Percentiles rank a stretch among this genome's conserved stretches.
These are phyloP conservation scores for Nomada fabriciana DNA, from an alignment of 2,888 invertebrate genomes.

Conservation along the genomic window DNA sequence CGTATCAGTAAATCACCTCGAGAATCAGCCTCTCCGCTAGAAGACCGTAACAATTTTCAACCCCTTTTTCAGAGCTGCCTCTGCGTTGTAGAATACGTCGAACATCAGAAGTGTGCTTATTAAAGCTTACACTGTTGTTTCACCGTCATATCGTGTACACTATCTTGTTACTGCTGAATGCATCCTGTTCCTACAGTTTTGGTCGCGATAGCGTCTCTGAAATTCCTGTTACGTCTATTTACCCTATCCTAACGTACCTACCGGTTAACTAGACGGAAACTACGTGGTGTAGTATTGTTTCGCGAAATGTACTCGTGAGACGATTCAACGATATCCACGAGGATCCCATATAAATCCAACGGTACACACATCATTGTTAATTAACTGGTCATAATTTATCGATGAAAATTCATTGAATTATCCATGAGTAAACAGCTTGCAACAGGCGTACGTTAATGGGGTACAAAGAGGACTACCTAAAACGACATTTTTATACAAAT, in stretches of 20 bases:
- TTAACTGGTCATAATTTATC: neutral
- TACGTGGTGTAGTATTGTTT: neutral
- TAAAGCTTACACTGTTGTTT: slow-evolving; percentile 8
- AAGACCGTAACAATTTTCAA: neutral
- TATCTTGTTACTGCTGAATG: slow-evolving; percentile 1
- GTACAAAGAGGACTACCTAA: no score
- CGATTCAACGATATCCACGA: neutral
- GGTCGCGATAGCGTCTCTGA: neutral
- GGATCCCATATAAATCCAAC: neutral
- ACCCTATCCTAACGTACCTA: neutral
- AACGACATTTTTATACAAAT: no score
- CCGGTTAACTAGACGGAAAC: neutral
- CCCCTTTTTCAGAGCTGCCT: neutral
- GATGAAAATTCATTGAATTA: no score
- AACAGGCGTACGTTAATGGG: no score
- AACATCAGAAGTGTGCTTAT: slow-evolving; percentile 37
- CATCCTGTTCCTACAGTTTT: neutral
- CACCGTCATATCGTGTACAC: neutral
- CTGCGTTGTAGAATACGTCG: neutral
- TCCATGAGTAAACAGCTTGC: no score
- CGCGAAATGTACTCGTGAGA: neutral
- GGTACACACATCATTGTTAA: neutral
- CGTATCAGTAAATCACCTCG: no score
- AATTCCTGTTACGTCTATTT: slow-evolving; percentile 16
- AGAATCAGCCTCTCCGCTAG: no score